Base-by-base conservation (phyloP, 2,113 vertebrate species). In the Anhinga anhinga region DNA sequence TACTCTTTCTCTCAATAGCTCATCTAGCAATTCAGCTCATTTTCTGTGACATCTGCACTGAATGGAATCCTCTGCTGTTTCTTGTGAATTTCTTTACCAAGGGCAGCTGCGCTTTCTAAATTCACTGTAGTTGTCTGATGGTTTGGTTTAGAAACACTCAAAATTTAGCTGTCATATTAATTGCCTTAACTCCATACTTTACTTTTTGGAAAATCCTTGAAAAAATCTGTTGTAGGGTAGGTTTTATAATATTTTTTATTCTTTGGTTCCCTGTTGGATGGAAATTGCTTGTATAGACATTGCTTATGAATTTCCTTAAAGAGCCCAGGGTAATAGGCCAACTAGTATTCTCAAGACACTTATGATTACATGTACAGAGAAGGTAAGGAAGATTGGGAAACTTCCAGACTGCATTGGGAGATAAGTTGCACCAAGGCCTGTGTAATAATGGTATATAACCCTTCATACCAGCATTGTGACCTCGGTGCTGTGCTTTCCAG, bases 401-500 rank as follows among this genome's bases (percentile, higher is more conserved):
- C 5, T 63, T 29, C 3, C 27, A 77, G 15, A 34, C 11, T 65
- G 1, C 12, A 7, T 0, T 52, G 44, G 9, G 13, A 79, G 10
- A 78, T 3, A 82, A 66, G 16, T 22, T 65, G 27, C 26, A 42
- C 5, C 13, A 58, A 18, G 4, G 5, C 3, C 22, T 82, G 4
- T 1, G 0, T 30, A 45, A 59, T 29, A 59, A 18, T 44, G 7
- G 10, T 18, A 21, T 45, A 3, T 22, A 59, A 26, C 2, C 2
- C 4, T 36, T 74, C 5, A 10, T 4, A n/a, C 3, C 11, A 53
- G 3, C 45, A 32, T 14, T 76, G 11, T 15, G 30, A 70, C 16
- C 25, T 29, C 21, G 5, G 6, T 53, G 19, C 2, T 71, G 1
- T 62, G 7, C 7, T 72, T 88, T 80, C 12, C 23, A 80, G 29